A percentile compares a stretch with the other conserved stretches of the same genome.
Conservation (phyloP, 2,888 invertebrate genomes). For the Chalcosyrphus nemorum region DNA sequence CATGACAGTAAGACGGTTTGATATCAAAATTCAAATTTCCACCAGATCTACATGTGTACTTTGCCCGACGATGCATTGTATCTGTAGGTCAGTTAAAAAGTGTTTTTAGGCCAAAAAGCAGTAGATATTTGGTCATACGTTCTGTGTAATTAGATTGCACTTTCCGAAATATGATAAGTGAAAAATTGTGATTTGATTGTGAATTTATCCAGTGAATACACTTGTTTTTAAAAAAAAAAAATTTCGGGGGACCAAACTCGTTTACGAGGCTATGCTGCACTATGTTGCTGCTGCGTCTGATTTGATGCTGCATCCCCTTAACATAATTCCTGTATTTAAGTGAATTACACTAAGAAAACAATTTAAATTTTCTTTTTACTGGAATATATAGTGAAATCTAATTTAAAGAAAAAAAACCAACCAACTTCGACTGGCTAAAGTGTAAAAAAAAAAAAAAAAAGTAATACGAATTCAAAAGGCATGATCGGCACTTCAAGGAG, state of each 20-base stretch:
- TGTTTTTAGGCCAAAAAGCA: conserved; percentile 34
- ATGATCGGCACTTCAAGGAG: conserved; percentile 74
- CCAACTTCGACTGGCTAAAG: conserved; percentile 20
- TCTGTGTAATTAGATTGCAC: conserved; percentile 10
- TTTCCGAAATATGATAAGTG: background rate
- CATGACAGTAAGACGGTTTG: no score
- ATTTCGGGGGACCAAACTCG: conserved; percentile 43
- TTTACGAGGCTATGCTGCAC: conserved; percentile 56
- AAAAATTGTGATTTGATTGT: conserved; percentile 11
- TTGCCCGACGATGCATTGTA: conserved; percentile 44
- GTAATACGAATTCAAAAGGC: conserved; percentile 70
- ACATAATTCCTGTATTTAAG: background rate
- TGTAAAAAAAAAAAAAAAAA: conserved; percentile 25
- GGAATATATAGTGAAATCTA: conserved; percentile 34
- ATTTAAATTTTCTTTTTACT: conserved; percentile 1
- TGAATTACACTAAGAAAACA: conserved; percentile 28
- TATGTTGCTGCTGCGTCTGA: conserved; percentile 35
- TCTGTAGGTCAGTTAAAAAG: conserved; percentile 49
- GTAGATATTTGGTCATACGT: conserved; percentile 33
- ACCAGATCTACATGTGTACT: conserved; percentile 23
- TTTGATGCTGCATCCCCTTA: conserved; percentile 30
- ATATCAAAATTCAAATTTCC: conserved; percentile 42
- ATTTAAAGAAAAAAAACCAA: no score
- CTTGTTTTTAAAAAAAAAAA: background rate
- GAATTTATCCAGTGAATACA: conserved; percentile 14